Percentiles rank a stretch among this genome's conserved stretches.
Evolutionary conservation across 2,797 vertebrate genomes (phyloP).

Genomic region (Kryptopterus vitreolus): DNA sequence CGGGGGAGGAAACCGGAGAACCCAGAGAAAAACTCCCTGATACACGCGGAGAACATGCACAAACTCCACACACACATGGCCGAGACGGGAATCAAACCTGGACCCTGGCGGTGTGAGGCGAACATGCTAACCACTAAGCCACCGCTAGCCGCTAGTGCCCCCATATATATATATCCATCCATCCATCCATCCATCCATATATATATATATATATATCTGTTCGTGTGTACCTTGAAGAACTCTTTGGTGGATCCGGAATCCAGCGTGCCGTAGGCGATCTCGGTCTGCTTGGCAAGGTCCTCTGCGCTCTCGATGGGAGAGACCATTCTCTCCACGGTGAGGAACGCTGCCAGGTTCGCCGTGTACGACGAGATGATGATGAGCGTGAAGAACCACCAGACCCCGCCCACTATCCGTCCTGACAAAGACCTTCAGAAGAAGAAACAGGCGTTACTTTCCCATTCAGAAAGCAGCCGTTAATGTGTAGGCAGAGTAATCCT

Average conservation of each 20-base stretch:
- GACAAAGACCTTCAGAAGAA: conserved; percentile 87
- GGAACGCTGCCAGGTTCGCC: conserved; percentile 96
- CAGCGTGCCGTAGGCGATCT: conserved; percentile 95
- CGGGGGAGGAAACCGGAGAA: too few species aligned
- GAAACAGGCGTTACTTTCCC: background rate
- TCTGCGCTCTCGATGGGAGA: conserved; percentile 86
- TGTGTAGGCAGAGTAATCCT: background rate
- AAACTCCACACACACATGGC: too few species aligned
- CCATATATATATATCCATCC: too few species aligned
- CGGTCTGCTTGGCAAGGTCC: conserved; percentile 97
- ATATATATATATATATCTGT: too few species aligned
- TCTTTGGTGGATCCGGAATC: conserved; percentile 97
- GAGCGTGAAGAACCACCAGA: conserved; percentile 94
- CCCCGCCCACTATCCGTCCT: conserved; percentile 83
- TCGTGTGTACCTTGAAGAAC: conserved; percentile 87
- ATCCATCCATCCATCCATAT: too few species aligned
- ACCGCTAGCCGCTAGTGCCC: too few species aligned
- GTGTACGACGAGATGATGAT: conserved; percentile 99
- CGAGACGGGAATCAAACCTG: too few species aligned
- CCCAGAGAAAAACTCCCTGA: too few species aligned
- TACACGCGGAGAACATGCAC: too few species aligned
- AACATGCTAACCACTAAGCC: too few species aligned
- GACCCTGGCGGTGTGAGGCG: too few species aligned
- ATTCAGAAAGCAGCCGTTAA: background rate
- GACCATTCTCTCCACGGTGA: conserved; percentile 98